Conservation (phyloP, 2,888 invertebrate genomes). For the Carpatolechia fugitivella region DNA sequence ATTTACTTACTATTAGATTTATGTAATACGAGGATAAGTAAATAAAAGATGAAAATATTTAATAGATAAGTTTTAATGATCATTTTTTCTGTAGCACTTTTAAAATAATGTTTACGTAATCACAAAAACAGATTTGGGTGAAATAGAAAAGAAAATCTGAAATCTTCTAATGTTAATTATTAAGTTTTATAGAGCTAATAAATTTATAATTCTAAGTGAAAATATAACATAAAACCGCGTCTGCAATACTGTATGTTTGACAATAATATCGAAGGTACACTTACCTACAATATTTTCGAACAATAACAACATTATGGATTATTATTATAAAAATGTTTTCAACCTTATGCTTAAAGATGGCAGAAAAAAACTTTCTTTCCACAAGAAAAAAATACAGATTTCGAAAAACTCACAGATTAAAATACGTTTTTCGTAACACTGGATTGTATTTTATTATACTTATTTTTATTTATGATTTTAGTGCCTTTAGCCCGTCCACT, state of each 20-base stretch:
- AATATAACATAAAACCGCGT: slow-evolving; percentile 57
- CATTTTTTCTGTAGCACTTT: slow-evolving; percentile 71
- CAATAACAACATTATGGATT: slow-evolving; percentile 61
- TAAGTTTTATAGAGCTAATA: slow-evolving; percentile 52
- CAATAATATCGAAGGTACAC: slow-evolving; percentile 49
- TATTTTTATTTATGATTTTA: slow-evolving; percentile 34
- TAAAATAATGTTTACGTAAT: slow-evolving; percentile 69
- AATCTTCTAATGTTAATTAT: slow-evolving; percentile 54
- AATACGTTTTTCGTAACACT: slow-evolving; percentile 37
- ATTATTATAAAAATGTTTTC: slow-evolving; percentile 53
- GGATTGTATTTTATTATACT: slow-evolving; percentile 36
- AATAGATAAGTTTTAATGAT: slow-evolving; percentile 77
- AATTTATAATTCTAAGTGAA: slow-evolving; percentile 58
- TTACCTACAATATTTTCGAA: slow-evolving; percentile 52
- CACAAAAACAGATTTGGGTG: slow-evolving; percentile 56
- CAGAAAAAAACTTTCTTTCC: slow-evolving; percentile 40
- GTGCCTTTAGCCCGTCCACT: slow-evolving; percentile 32
- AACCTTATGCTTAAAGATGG: slow-evolving; percentile 52
- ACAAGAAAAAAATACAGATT: slow-evolving; percentile 40
- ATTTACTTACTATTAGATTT: too few species aligned
- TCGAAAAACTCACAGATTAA: slow-evolving; percentile 42
- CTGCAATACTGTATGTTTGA: slow-evolving; percentile 55
- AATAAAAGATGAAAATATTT: slow-evolving; percentile 33
- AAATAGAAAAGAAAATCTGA: slow-evolving; percentile 49
- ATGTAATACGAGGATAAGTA: not conserved